Evolutionary conservation across 2,113 vertebrate genomes (phyloP), one percentile per base, ranked within the genome.

Genomic region (Chrysochloris asiatica): DNA sequence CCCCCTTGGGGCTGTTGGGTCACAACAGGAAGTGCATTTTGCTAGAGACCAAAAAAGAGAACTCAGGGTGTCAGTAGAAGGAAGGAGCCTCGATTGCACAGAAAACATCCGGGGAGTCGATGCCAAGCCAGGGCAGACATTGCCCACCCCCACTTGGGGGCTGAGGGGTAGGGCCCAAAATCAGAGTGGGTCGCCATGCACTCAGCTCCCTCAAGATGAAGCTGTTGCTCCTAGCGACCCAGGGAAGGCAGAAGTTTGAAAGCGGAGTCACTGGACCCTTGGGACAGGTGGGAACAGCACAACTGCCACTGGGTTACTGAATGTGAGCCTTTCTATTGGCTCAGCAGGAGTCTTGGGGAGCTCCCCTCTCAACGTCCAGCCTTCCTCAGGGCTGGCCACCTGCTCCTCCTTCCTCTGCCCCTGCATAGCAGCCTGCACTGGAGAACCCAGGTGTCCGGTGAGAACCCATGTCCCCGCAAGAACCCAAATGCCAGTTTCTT

Each of bases 1-100:
- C 33, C 86, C 72, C 61, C 48, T 83, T 80, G 24, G 67, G 61
- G 93, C 65, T 91, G 89, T 83, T 96, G 91, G 94, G 95, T 95
- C 94, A 95, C 96, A 96, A 95, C 92, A 97, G 96, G 96, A 96
- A 97, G 95, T 94, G 83, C 90, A 96, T 93, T 96, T 94, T 95
- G 92, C 86, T 94, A 95, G 61, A 97, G 80, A 91, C 75, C 65
- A 94, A 91, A 96, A 96, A 93, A 94, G 69, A 96, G 92, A 96
- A 96, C 93, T 96, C 67, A 28, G 92, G 91, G 93, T 94, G 71
- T 93, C 89, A 89, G 95, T 95, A 91, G 65, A 90, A 92, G 92
- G 85, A 95, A 96, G 79, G 88, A 86, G 85, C 81, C 84, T 91
- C 72, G 26, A 95, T 90, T 96, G 87, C 95, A 96, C 87, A 94